Base-by-base conservation (phyloP, 2,888 invertebrate genomes). In the Lypha dubia region DNA sequence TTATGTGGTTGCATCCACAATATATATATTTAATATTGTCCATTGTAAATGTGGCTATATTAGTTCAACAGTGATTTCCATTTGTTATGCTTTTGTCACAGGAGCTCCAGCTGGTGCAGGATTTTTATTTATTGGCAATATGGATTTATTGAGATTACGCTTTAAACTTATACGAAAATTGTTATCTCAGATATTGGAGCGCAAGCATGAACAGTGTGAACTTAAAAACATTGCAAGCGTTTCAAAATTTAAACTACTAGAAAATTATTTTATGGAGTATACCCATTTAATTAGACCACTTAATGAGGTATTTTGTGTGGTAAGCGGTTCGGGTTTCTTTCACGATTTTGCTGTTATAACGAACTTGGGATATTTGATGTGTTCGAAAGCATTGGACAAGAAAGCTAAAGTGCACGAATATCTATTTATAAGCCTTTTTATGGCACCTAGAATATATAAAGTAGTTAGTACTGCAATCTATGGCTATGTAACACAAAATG, bases 321-420 rank as follows among this genome's bases (percentile, higher is more conserved):
- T 86, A 0, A 85, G 86, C 8, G 88, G 88, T 28, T 74, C 81
- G 0, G 88, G 87, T 28, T 73, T 88, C 15, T 90, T 92, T 63
- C 89, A 91, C 74, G 91, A 91, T 65, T 92, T 91, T 38, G 86
- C 87, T 0, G 87, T 90, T 60, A 84, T 89, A 80, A 89, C 91
- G 8, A 88, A 87, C 79, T 87, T 90, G 71, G 87, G 88, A 4
- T 91, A 89, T 77, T 79, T 90, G 22, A 65, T 92, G 4, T 91
- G 91, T 67, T 90, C 90, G 8, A 90, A 89, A 62, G 70, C 89
- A 6, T 79, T 89, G 3, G 86, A 86, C 35, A 71, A 83, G 0
- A 85, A 87, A 49, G 4, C 86, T 1, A 76, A 76, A 20, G 75
- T 86, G 8, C 41, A 79, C 0, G 89, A 90, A 44, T 90, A 89